Evolutionary conservation across 2,888 invertebrate species (phyloP).

Genomic region (Aricia artaxerxes): DNA sequence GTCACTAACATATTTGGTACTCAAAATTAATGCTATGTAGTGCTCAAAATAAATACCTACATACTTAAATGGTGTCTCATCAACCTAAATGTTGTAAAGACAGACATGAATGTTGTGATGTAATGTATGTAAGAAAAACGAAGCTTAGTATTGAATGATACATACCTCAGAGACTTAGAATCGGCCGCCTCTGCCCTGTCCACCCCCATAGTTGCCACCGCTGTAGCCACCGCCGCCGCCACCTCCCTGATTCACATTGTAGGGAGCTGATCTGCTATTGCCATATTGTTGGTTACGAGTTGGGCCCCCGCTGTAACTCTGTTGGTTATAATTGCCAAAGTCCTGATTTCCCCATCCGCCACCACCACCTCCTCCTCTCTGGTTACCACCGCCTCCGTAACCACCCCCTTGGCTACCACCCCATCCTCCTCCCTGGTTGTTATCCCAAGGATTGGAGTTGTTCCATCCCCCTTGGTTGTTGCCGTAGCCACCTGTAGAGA

Average conservation of each 20-base stretch:
- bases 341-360: constrained; percentile 80
- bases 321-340: constrained; percentile 90
- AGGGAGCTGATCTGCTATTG: constrained; percentile 85
- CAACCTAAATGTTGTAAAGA: constrained; percentile 32
- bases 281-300: constrained; percentile 88
- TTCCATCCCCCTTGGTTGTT: constrained; percentile 58
- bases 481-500: constrained; percentile 70
- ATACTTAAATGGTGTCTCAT: constrained; percentile 32
- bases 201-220: constrained; percentile 58
- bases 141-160: constrained; percentile 45
- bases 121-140: constrained; percentile 41
- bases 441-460: constrained; percentile 53
- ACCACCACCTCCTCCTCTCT: constrained; percentile 54
- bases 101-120: constrained; percentile 30
- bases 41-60: constrained; percentile 44
- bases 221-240: constrained; percentile 72
- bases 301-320: constrained; percentile 92
- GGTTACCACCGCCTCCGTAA: constrained; percentile 50
- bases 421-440: constrained; percentile 76
- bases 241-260: constrained; percentile 84
- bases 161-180: constrained; percentile 61
- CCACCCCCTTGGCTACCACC: constrained; percentile 61
- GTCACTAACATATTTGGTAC: constrained; percentile 47
- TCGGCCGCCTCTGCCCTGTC: constrained; percentile 55
- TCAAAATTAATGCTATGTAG: constrained; percentile 75